phyloP scores from a whole-genome alignment of 2,888 invertebrate genomes.

The Acrobeloides nanus region DNA sequence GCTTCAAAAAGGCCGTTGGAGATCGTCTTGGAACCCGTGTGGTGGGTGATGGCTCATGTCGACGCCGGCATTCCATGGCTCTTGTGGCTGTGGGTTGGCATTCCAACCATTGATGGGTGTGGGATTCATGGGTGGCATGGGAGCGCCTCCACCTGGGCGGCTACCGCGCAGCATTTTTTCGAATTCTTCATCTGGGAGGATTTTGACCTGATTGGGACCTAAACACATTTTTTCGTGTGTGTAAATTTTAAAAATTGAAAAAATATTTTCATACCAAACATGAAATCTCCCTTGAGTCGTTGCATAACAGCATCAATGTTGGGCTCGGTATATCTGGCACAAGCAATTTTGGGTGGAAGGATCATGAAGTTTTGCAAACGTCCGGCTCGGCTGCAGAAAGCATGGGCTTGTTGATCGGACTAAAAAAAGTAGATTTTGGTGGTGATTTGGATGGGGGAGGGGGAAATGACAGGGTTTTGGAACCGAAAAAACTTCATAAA shows the following conservation, averaged over 20 bases:
- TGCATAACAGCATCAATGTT: conserved; percentile 15
- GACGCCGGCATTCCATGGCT: no score
- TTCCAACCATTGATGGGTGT: conserved; percentile 2
- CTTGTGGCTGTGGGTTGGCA: no score
- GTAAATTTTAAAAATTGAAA: background rate
- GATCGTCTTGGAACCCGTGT: no score
- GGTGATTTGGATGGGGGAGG: no score
- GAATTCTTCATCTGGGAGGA: conserved; percentile 23
- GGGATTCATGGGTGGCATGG: conserved; percentile 1
- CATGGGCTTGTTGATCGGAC: conserved; percentile 16
- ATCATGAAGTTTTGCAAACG: conserved; percentile 15
- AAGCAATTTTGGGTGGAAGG: conserved; percentile 10
- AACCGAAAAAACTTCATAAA: no score
- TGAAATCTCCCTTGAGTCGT: conserved; percentile 17
- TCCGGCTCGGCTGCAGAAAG: conserved; percentile 16
- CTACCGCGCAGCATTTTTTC: conserved; percentile 18
- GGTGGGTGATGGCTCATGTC: no score
- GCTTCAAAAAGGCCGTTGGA: no score
- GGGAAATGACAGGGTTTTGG: no score
- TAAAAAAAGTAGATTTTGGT: no score
- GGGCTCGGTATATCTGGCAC: conserved; percentile 12
- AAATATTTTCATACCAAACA: conserved; percentile 6
- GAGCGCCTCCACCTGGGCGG: conserved; percentile 2
- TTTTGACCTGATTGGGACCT: conserved; percentile 15
- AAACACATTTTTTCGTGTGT: background rate